A percentile compares a stretch with the other conserved stretches of the same genome.
These are phyloP conservation scores for Tetranychus piercei DNA, from an alignment of 2,888 invertebrate genomes.

Conservation along the genomic window DNA sequence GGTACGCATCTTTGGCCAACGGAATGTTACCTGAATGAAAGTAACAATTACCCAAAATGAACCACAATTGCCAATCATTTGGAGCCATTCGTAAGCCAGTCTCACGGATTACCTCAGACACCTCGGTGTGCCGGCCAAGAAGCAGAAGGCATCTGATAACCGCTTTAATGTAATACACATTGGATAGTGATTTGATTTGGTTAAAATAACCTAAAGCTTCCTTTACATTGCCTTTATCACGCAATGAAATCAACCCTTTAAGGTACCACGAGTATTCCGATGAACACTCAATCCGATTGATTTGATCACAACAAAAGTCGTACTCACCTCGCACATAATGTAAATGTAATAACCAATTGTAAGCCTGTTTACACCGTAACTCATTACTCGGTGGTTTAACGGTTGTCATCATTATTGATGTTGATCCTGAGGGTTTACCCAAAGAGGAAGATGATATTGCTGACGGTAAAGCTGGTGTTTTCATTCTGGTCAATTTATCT, in stretches of 20 bases:
- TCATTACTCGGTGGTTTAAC: constrained; percentile 15
- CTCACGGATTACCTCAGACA: constrained; percentile 20
- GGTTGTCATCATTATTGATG: neutral
- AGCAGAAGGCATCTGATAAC: constrained; percentile 23
- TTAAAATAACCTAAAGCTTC: constrained; percentile 17
- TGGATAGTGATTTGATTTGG: constrained; percentile 14
- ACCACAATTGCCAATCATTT: constrained; percentile 22
- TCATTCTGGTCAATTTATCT: neutral
- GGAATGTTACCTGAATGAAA: constrained; percentile 18
- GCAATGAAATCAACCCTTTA: constrained; percentile 18
- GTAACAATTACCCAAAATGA: constrained; percentile 19
- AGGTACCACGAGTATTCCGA: constrained; percentile 22
- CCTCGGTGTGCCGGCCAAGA: constrained; percentile 22
- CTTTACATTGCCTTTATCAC: constrained; percentile 18
- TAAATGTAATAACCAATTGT: constrained; percentile 24
- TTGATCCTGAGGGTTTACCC: neutral
- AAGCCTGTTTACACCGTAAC: constrained; percentile 19
- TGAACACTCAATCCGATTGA: constrained; percentile 15
- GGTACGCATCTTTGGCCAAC: constrained; percentile 22
- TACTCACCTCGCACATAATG: constrained; percentile 23
- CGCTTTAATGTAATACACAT: constrained; percentile 20
- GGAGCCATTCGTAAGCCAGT: constrained; percentile 18
- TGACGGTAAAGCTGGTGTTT: too few species aligned
- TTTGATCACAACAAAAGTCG: constrained; percentile 20
- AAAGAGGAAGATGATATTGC: neutral